Evolutionary conservation across 2,888 invertebrate genomes (phyloP).

Genomic region (Agrilus cyanescens): DNA sequence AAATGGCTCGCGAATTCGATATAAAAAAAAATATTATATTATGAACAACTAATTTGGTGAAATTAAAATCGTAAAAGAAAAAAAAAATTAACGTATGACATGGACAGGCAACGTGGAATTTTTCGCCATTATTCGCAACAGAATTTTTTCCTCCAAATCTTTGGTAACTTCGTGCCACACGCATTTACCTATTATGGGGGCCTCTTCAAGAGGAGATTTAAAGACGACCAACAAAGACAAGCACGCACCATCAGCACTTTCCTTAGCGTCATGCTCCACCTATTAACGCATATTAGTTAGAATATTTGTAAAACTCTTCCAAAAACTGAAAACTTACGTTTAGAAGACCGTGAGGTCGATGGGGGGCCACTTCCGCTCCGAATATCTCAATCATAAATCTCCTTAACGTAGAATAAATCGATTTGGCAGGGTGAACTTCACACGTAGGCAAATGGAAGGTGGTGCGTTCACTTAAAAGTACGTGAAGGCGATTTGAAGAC

Average conservation of each 20-base stretch:
- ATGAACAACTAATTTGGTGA: no score
- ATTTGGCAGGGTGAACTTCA: slow-evolving; percentile 77
- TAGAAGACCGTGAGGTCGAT: slow-evolving; percentile 70
- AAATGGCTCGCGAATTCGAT: no score
- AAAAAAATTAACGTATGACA: slow-evolving; percentile 57
- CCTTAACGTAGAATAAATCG: slow-evolving; percentile 74
- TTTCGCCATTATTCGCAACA: slow-evolving; percentile 55
- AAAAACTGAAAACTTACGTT: slow-evolving; percentile 33
- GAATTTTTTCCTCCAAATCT: slow-evolving; percentile 54
- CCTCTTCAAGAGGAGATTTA: slow-evolving; percentile 73
- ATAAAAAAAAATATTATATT: no score
- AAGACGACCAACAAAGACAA: slow-evolving; percentile 74
- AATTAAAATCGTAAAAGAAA: neutral
- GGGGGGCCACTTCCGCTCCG: slow-evolving; percentile 74
- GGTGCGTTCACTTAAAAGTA: slow-evolving; percentile 76
- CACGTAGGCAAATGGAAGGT: slow-evolving; percentile 75
- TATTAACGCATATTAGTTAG: slow-evolving; percentile 15
- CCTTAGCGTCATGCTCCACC: slow-evolving; percentile 52
- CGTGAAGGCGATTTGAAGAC: slow-evolving; percentile 69
- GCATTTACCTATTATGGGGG: slow-evolving; percentile 76
- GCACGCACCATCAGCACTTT: slow-evolving; percentile 63
- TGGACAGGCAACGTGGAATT: slow-evolving; percentile 71
- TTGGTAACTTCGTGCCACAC: slow-evolving; percentile 74
- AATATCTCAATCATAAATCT: slow-evolving; percentile 88
- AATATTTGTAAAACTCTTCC: neutral